Evolutionary conservation across 2,888 invertebrate genomes (phyloP).

Genomic region (Antheraea assamensis): DNA sequence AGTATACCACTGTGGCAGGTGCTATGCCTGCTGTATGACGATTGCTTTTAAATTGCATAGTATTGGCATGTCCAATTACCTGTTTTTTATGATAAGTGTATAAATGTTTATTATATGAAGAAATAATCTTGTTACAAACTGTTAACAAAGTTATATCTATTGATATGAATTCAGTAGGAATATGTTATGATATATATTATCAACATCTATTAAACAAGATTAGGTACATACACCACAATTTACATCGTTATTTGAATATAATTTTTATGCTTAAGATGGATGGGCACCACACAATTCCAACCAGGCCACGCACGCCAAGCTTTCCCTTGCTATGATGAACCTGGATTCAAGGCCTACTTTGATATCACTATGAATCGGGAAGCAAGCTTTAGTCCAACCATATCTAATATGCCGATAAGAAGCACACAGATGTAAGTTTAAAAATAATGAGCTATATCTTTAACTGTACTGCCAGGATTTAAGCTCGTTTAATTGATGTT

Average conservation of each 20-base stretch:
- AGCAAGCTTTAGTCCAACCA: constrained; percentile 67
- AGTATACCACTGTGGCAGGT: background rate
- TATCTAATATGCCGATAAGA: constrained; percentile 87
- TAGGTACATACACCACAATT: background rate
- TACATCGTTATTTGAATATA: background rate
- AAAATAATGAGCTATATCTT: background rate
- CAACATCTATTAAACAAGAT: background rate
- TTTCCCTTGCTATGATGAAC: constrained; percentile 95
- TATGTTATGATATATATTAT: background rate
- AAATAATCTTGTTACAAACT: background rate
- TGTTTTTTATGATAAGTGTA: no score
- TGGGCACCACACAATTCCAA: constrained; percentile 91
- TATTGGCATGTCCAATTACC: background rate
- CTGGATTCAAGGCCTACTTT: constrained; percentile 90
- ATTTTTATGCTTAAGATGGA: constrained; percentile 79
- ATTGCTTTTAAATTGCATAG: background rate
- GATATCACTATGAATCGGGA: constrained; percentile 85
- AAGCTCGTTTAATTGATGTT: background rate
- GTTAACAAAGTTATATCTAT: background rate
- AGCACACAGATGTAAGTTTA: constrained; percentile 43
- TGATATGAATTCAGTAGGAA: background rate
- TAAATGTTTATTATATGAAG: background rate
- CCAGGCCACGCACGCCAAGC: constrained; percentile 90
- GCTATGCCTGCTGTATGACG: background rate
- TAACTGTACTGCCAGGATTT: background rate